Evolutionary conservation across 2,113 vertebrate genomes (phyloP), one percentile per base, ranked within the genome.

Genomic region (Reinhardtius hippoglossoides): DNA sequence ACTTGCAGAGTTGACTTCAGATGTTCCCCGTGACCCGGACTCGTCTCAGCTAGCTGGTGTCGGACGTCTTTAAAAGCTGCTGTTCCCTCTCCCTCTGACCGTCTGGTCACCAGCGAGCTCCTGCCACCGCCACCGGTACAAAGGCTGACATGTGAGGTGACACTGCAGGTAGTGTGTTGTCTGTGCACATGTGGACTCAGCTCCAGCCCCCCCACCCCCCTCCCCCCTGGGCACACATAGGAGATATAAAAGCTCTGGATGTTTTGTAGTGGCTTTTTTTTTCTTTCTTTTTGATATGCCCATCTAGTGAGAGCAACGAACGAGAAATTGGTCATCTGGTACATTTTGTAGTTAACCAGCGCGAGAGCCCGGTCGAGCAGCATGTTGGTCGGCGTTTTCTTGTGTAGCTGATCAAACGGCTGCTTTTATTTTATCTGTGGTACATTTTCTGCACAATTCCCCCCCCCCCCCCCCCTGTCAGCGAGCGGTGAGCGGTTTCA

Each of bases 301-400:
- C 70, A 59, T 88, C 74, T 81, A 26, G 71, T 74, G 72, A 67
- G 63, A 67, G 69, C 71, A 78, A 78, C 8, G 18, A 62, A 66
- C n/a, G 35, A 85, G 76, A 91, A 74, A 88, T 82, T 88, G 86
- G 80, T 91, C 85, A 88, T 88, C 79, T 79, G 81, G 74, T 85
- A 54, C 78, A 64, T 91, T 91, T 71, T 86, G 72, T 80, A 83
- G 77, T 81, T 77, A 87, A 85, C 71, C 75, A 81, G 81, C 27
- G 18, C 60, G 78, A 72, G 71, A 82, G 65, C 71, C 52, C 5
- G 15, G 64, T 56, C 18, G 67, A 86, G 75, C 27, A 68, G 37
- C 21, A 0, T 70, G 76, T 75, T 80, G 61, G 56, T 67, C 14
- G 31, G 50, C 23, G n/a, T 66, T 64, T 67, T 87, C 78, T 74